Base-by-base conservation (phyloP, 2,888 invertebrate species). In the Lepetodrilus schrolli region DNA sequence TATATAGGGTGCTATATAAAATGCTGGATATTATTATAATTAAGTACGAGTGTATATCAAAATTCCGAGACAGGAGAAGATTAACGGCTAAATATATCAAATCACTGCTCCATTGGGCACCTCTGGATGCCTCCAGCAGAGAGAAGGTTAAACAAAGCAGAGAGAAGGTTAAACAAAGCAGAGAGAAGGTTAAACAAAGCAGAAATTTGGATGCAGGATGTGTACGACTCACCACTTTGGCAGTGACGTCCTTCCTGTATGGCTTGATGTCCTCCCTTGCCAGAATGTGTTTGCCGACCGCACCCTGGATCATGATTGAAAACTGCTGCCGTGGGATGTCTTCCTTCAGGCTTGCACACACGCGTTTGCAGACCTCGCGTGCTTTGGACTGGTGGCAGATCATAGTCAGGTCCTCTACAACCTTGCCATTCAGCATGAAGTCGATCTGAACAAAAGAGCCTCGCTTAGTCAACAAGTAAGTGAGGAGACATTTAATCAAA, bases 221-320 rank as follows among this genome's bases (percentile, higher is more conserved):
- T n/a, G n/a, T n/a, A n/a, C n/a, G 50, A 90, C 93, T 93, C 92
- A 97, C 96, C 92, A 97, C 92, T 93, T 97, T 98, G 0, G 96
- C 95, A 0, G 96, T 95, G 0, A 98, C 97, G 92, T 98, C 97
- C 91, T 98, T 98, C 82, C 95, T 93, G 82, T 94, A 95, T 0
- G 98, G 93, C 88, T 95, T 95, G 38, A 98, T 92, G 71, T 94
- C 96, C 91, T 96, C 96, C 82, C 97, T 93, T 0, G 96, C 95
- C 10, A 96, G 88, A 0, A 98, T 92, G 92, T 95, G 96, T 17
- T 93, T 93, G 10, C 94, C 94, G 0, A 95, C 94, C 23, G 93
- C 92, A 0, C 96, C 97, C 92, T 98, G 98, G 77, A 98, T 94
- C 1, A 95, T 94, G 78, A 98, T 94, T 92, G 83, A 83, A 80